Evolutionary conservation across 1,140 invertebrate species (phyloP), one percentile per base, ranked within the genome.

Genomic region (Chionoecetes opilio): DNA sequence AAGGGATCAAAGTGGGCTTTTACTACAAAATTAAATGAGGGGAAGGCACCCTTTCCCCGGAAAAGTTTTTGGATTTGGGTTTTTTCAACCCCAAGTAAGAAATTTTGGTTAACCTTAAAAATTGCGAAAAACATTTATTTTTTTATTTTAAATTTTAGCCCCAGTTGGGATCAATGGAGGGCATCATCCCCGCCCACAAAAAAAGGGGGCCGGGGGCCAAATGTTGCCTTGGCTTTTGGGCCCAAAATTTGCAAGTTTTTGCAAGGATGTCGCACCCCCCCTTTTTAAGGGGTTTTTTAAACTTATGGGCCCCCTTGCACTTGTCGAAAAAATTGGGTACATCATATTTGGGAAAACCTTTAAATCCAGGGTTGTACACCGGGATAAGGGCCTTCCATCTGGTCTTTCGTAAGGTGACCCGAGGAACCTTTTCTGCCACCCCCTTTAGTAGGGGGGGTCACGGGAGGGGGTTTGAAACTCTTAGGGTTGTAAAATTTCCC

Each of bases 341-440:
- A 53, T 93, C 93, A 87, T 96, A 96, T 41, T 95, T n/a, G n/a
- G 84, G 82, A 96, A 96, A 9, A 96, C 95, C 86, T 97, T 96
- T 5, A 95, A 87, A 82, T 96, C 93, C 82, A 96, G n/a, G 82
- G 82, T 96, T 94, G 82, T 97, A 96, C 82, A 96, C 86, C 41
- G 96, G 89, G 14, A 96, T 95, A 14, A 97, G 93, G n/a, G 14
- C 63, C 93, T 38, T 96, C 95, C 95, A 96, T 95, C 85, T 95
- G 96, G n/a, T 94, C 35, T 38, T 88, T 63, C 9, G 95, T 85
- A 11, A 96, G 82, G 29, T 96, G 95, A 35, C 94, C n/a, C 94
- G 75, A 96, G 95, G 92, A 96, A 96, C 38, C 93, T 93, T n/a
- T 75, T 91, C 92, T 3, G 96, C 94, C 38, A 96, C 95, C 8